Percentiles rank a stretch among this genome's conserved stretches.
Conservation (phyloP, 2,113 vertebrate species). For the Peromyscus maniculatus region DNA sequence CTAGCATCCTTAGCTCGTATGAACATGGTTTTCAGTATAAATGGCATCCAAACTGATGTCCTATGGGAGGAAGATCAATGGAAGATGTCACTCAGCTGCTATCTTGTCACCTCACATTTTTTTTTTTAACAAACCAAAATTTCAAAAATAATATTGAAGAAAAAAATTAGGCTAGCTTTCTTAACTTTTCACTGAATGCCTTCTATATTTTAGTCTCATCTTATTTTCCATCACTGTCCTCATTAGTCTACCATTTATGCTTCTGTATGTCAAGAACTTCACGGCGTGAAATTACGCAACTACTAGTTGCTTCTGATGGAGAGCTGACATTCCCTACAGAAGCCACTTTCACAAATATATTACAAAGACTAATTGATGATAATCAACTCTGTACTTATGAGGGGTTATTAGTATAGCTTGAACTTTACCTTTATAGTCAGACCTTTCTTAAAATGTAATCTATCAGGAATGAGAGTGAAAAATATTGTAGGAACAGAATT, state of each 20-base stretch:
- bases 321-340: background rate
- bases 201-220: background rate
- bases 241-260: background rate
- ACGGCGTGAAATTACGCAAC: background rate
- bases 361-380: background rate
- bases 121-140: background rate
- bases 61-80: background rate
- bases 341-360: background rate
- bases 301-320: background rate
- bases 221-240: background rate
- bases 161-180: background rate
- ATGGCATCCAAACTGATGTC: background rate
- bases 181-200: background rate
- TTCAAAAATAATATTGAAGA: background rate
- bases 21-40: background rate
- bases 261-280: background rate
- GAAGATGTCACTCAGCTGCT: background rate
- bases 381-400: background rate
- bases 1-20: background rate
- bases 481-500: background rate
- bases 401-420: background rate
- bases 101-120: background rate
- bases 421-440: background rate
- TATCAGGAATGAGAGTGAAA: background rate
- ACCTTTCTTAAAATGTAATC: slow-evolving; percentile 22